Base-by-base conservation (phyloP, 2,113 vertebrate genomes). In the Montifringilla adamsi region DNA sequence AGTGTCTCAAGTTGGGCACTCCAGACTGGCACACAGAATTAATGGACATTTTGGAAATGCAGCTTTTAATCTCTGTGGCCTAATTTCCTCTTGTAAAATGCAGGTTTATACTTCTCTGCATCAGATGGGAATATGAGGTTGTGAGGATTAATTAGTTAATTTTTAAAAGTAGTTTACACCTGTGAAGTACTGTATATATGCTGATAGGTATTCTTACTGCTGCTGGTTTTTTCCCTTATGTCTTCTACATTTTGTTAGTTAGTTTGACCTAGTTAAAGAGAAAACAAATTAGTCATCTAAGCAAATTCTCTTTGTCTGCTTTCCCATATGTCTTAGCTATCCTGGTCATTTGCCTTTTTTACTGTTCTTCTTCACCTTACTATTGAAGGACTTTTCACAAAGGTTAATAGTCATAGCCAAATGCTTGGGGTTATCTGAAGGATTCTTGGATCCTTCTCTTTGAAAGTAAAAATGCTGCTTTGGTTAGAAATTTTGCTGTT, bases 111-210 rank as follows among this genome's bases (percentile, higher is more conserved):
- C 50, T 89, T 93, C 14, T n/a, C 26, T 76, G 49, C n/a, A 91
- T 94, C 93, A 90, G 56, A 81, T 87, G 93, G 91, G 93, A 95
- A 93, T 95, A 95, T 90, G 80, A 37, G 68, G 76, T 93, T 97
- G 47, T 89, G 77, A 92, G 44, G 93, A 91, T 95, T 94, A 92
- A 95, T 96, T 94, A 89, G 80, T 94, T 94, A 91, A 78, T 92
- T 84, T 86, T 82, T 82, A 52, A 30, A 85, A 95, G 63, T 70
- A 69, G 82, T 84, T 91, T 95, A 87, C 66, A 52, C 1, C 0
- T 82, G 37, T 89, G 59, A 81, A 91, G 64, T 84, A 35, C 49
- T 41, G 35, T 79, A 58, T 81, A 66, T 84, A 84, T 79, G 69
- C 72, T 75, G 24, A 39, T 41, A 74, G 21, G 44, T 59, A 5